Conservation (phyloP, 2,113 vertebrate species). For the Mirounga angustirostris region DNA sequence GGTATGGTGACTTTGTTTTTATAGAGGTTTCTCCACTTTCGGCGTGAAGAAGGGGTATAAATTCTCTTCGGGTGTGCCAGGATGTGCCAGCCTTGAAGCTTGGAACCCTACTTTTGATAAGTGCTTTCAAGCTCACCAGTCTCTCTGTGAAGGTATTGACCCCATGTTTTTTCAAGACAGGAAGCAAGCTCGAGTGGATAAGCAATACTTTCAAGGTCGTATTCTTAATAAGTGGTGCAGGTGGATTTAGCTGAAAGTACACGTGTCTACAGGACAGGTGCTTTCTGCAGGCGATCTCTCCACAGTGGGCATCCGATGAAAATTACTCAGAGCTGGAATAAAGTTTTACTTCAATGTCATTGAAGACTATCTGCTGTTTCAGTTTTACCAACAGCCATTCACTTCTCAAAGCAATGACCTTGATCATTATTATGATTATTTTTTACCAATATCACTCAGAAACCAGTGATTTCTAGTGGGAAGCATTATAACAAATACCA, state of each 20-base stretch:
- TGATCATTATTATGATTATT: neutral
- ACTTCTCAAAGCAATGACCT: neutral
- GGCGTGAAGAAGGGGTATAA: too few relatives aligned
- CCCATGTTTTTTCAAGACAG: neutral
- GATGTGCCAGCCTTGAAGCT: fast-evolving
- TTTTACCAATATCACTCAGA: neutral
- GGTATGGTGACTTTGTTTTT: neutral
- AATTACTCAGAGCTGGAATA: too few relatives aligned
- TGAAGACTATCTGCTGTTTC: neutral
- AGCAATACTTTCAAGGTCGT: neutral
- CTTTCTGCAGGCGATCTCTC: neutral
- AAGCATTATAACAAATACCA: neutral
- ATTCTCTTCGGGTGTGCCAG: neutral
- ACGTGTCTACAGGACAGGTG: too few relatives aligned
- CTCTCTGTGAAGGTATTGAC: neutral
- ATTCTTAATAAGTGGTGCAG: neutral
- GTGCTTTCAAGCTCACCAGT: neutral
- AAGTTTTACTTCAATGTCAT: neutral
- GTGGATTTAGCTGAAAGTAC: neutral
- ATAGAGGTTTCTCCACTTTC: too few relatives aligned
- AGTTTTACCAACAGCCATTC: neutral
- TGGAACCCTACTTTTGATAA: fast-evolving
- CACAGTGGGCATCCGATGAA: fast-evolving
- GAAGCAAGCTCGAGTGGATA: neutral
- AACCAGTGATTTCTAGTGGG: neutral